phyloP scores from a whole-genome alignment of 2,797 vertebrate genomes.

The Hoplostethus mediterraneus region DNA sequence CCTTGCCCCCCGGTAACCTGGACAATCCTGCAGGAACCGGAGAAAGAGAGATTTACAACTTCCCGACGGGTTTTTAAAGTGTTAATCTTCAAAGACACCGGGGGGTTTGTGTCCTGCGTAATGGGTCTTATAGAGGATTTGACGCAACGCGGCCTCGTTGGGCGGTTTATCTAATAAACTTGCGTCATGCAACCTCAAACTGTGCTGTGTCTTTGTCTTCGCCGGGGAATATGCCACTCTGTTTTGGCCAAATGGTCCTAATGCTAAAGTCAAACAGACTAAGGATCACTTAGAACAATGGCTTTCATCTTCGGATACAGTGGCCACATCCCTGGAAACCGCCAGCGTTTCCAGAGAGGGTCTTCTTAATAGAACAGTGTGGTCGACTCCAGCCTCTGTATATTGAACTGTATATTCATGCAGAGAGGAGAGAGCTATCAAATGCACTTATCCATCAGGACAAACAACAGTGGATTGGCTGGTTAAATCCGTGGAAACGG shows the following conservation, averaged over 20 bases:
- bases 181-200: slow-evolving; percentile 27
- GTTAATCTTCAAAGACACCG: slow-evolving; percentile 62
- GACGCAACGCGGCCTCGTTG: slow-evolving; percentile 39
- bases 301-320: slow-evolving; percentile 35
- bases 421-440: slow-evolving; percentile 46
- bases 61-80: slow-evolving; percentile 54
- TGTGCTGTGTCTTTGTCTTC: slow-evolving; percentile 18
- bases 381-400: slow-evolving; percentile 24
- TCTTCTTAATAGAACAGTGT: slow-evolving; percentile 22
- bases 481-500: slow-evolving; percentile 53
- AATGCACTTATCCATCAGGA: slow-evolving; percentile 55
- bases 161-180: slow-evolving; percentile 46
- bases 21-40: slow-evolving; percentile 33
- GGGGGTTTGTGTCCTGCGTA: slow-evolving; percentile 46
- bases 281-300: slow-evolving; percentile 33
- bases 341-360: slow-evolving; percentile 22
- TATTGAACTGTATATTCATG: slow-evolving; percentile 39
- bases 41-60: slow-evolving; percentile 54
- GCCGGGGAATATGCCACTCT: slow-evolving; percentile 28
- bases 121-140: slow-evolving; percentile 38
- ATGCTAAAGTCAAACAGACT: slow-evolving; percentile 54
- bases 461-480: slow-evolving; percentile 58
- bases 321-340: slow-evolving; percentile 11
- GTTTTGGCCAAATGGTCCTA: slow-evolving; percentile 25
- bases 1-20: slow-evolving; percentile 21